Evolutionary conservation across 1,140 invertebrate genomes (phyloP).

Genomic region (Sarcophaga bullata): DNA sequence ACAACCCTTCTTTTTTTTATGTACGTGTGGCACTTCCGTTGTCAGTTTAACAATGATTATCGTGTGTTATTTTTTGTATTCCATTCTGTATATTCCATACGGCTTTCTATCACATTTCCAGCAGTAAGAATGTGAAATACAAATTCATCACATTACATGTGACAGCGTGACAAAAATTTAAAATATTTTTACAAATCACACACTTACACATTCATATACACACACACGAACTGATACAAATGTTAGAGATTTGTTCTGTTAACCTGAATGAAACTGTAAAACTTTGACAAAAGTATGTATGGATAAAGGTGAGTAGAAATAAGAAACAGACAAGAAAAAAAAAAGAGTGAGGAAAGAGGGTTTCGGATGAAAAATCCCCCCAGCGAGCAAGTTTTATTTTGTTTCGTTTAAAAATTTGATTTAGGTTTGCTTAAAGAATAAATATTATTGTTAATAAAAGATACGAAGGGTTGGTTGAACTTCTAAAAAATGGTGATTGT

Average conservation of each 20-base stretch:
- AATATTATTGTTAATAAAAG: constrained; percentile 1
- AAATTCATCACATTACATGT: constrained; percentile 10
- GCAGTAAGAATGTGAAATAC: not conserved
- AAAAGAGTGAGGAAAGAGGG: not conserved
- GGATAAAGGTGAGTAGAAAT: not conserved
- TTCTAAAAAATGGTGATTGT: too few relatives aligned
- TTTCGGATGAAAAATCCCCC: not conserved
- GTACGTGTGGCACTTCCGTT: not conserved
- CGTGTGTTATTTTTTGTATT: not conserved
- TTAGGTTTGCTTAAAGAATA: not conserved
- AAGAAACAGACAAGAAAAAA: not conserved
- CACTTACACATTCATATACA: not conserved
- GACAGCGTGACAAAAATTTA: not conserved
- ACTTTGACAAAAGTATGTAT: too few relatives aligned
- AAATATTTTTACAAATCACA: not conserved
- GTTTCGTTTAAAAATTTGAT: not conserved
- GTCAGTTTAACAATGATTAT: not conserved
- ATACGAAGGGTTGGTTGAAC: not conserved
- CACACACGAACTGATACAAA: not conserved
- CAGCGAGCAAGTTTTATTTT: not conserved
- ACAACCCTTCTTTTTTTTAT: not conserved
- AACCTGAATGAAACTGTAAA: too few relatives aligned
- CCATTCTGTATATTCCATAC: too few relatives aligned
- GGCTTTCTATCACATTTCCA: not conserved
- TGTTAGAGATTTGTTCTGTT: not conserved